Percentiles rank a stretch among this genome's conserved stretches.
phyloP scores from a whole-genome alignment of 2,888 invertebrate genomes.

The Tetheella fluctuosa region DNA sequence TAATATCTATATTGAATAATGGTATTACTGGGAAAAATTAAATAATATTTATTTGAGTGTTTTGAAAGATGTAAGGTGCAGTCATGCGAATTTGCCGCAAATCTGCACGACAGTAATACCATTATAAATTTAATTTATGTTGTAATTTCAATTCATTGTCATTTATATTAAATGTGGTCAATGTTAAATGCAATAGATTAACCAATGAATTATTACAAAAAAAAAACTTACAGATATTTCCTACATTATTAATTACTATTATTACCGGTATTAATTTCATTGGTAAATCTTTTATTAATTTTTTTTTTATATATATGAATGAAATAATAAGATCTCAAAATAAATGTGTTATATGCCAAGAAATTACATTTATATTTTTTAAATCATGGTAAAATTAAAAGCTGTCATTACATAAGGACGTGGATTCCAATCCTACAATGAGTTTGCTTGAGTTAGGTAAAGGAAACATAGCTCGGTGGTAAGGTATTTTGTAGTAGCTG shows the following conservation, averaged over 20 bases:
- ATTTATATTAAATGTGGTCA: slow-evolving; percentile 37
- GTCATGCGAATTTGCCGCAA: neutral
- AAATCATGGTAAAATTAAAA: neutral
- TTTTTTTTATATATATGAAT: neutral
- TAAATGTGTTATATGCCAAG: neutral
- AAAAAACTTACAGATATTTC: no score
- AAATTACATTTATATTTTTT: slow-evolving; percentile 1
- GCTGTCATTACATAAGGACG: no score
- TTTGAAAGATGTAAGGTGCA: no score
- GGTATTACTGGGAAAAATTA: neutral
- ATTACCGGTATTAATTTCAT: neutral
- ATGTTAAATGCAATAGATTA: slow-evolving; percentile 34
- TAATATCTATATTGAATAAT: no score
- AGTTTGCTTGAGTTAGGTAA: no score
- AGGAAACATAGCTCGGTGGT: no score
- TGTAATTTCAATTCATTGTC: slow-evolving; percentile 22
- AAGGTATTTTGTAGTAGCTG: no score
- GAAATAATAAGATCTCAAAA: neutral
- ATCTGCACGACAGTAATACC: slow-evolving; percentile 7
- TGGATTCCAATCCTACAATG: no score
- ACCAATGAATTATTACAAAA: slow-evolving; percentile 16
- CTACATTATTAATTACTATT: no score
- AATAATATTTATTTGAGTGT: no score
- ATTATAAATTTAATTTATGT: slow-evolving; percentile 13
- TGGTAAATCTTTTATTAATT: neutral